Evolutionary conservation across 2,888 invertebrate genomes (phyloP).

Genomic region (Nematopogon swammerdamellus): DNA sequence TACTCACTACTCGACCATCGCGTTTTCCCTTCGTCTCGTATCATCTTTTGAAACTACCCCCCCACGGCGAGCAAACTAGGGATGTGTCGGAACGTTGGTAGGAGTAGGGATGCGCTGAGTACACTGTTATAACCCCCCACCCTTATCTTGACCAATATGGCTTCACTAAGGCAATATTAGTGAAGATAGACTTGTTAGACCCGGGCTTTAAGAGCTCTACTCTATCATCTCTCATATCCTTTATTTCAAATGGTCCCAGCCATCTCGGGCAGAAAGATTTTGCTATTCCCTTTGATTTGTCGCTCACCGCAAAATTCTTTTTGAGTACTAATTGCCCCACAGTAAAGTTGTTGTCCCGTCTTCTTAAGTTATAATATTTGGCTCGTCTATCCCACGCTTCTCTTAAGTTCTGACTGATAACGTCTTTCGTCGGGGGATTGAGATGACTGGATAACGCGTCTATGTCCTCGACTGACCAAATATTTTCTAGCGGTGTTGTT

Average conservation of each 20-base stretch:
- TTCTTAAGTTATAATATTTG: not conserved
- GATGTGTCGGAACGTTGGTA: too few relatives aligned
- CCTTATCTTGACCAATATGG: constrained; percentile 4
- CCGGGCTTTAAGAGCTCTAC: not conserved
- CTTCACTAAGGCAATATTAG: not conserved
- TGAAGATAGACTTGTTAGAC: not conserved
- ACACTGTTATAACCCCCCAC: constrained; percentile 5
- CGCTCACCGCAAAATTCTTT: not conserved
- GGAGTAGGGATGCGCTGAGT: not conserved
- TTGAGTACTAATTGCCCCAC: not conserved
- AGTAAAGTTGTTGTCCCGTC: not conserved
- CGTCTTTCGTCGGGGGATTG: not conserved
- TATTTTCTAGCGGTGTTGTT: not conserved
- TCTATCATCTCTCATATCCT: not conserved
- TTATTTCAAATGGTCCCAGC: not conserved
- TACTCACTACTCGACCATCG: too few relatives aligned
- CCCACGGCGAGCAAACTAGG: too few relatives aligned
- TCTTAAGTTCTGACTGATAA: not conserved
- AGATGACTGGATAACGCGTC: not conserved
- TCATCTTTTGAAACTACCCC: too few relatives aligned
- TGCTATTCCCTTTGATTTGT: not conserved
- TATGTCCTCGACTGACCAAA: not conserved
- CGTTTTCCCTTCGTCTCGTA: too few relatives aligned
- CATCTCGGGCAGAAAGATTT: not conserved
- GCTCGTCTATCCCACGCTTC: not conserved